These are phyloP conservation scores for Phylloscopus trochiloides DNA, from an alignment of 2,113 vertebrate species.

Conservation along the genomic window DNA sequence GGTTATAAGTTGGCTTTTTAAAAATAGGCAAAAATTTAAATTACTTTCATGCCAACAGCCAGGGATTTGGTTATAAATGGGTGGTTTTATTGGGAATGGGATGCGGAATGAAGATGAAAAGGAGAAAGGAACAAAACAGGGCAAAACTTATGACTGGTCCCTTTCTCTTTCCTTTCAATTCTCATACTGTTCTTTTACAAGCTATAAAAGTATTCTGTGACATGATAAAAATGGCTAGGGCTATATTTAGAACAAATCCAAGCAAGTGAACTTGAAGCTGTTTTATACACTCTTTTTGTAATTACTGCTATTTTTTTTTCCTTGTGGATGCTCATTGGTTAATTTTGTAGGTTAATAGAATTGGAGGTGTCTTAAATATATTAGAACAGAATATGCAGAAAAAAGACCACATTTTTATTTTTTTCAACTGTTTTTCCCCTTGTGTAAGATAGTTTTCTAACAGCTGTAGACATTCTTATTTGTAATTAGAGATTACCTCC, in stretches of 20 bases:
- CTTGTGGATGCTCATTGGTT: background rate
- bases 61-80: conserved; percentile 41
- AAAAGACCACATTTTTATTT: background rate
- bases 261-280: background rate
- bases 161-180: conserved; percentile 47
- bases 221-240: background rate
- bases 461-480: background rate
- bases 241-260: background rate
- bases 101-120: background rate
- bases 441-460: background rate
- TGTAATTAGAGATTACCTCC: background rate
- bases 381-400: background rate
- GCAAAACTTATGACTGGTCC: background rate
- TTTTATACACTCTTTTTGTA: background rate
- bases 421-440: background rate
- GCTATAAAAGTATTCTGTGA: background rate
- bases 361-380: background rate
- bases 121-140: conserved; percentile 1
- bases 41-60: conserved; percentile 47
- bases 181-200: background rate
- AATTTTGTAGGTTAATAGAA: background rate
- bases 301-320: background rate
- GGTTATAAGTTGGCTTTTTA: conserved; percentile 68
- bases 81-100: conserved; percentile 1
- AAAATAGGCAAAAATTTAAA: conserved; percentile 70